These are phyloP conservation scores for Heterochromis multidens DNA, from an alignment of 2,113 vertebrate species.

Conservation along the genomic window DNA sequence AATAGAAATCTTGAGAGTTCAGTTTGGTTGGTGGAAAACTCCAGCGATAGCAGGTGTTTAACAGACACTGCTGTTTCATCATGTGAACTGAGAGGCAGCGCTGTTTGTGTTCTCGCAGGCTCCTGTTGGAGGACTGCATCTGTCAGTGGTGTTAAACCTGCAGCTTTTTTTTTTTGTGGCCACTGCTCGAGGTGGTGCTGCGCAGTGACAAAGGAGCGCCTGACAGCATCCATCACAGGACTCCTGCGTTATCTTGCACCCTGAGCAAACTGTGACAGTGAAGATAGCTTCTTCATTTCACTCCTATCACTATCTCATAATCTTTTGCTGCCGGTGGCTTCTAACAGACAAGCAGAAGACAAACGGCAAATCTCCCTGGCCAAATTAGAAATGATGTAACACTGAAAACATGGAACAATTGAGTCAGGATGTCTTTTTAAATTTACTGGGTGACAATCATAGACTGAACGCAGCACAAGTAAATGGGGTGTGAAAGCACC, in stretches of 20 bases:
- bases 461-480: background rate
- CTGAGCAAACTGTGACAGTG: slow-evolving; percentile 19
- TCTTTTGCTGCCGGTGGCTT: background rate
- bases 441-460: slow-evolving; percentile 17
- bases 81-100: background rate
- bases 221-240: slow-evolving; percentile 63
- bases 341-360: background rate
- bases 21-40: background rate
- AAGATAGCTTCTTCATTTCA: slow-evolving; percentile 26
- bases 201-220: slow-evolving; percentile 43
- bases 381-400: background rate
- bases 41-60: background rate
- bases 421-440: background rate
- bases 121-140: slow-evolving; percentile 23
- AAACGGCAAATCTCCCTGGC: background rate
- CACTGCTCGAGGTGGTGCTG: slow-evolving; percentile 33
- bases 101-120: background rate
- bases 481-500: background rate
- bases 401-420: background rate
- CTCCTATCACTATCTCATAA: slow-evolving; percentile 63
- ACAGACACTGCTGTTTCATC: background rate
- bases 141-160: slow-evolving; percentile 10
- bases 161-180: slow-evolving; percentile 18
- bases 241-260: background rate
- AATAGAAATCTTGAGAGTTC: background rate